Base-by-base conservation (phyloP, 2,113 vertebrate species). In the Mugil cephalus region DNA sequence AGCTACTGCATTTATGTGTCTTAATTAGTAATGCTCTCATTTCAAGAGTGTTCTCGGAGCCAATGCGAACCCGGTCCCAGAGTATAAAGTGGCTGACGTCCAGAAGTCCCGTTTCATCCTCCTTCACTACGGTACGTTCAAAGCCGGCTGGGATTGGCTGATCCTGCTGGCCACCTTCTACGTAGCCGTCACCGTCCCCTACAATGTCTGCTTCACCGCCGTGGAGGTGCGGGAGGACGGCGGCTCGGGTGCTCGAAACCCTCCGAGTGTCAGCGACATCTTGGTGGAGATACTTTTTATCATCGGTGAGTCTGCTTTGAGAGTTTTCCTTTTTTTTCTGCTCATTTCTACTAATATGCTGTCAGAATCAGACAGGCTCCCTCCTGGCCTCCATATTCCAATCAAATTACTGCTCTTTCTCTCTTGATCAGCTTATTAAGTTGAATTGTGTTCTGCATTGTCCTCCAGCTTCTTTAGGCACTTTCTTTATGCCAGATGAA, bases 271-370 rank as follows among this genome's bases (percentile, higher is more conserved):
- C 81, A 95, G 94, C 19, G 95, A 95, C 54, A 95, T 95, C 87
- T 69, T 95, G 84, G 95, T 95, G 87, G 95, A 95, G 86, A 95
- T 95, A 60, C 93, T 95, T n/a, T 95, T 95, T 30, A 95, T 95
- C 68, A 92, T 95, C 1, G 95, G 95, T 95, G 48, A 92, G 54
- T 15, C 55, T n/a, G n/a, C n/a, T n/a, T n/a, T n/a, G n/a, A n/a
- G n/a, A n/a, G n/a, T n/a, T n/a, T n/a, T n/a, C n/a, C n/a, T n/a
- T n/a, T n/a, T 21, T 24, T 40, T 5, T 36, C 52, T 34, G 18
- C 35, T n/a, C n/a, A n/a, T 18, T 17, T 40, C 17, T 43, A 17
- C 6, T 36, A 24, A 51, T 50, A 43, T 51, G 9, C 13, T 62
- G 18, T 13, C 15, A 46, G 13, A 18, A 61, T 40, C 34, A 69